phyloP scores from a whole-genome alignment of 2,888 invertebrate species.

The Elmis aenea region DNA sequence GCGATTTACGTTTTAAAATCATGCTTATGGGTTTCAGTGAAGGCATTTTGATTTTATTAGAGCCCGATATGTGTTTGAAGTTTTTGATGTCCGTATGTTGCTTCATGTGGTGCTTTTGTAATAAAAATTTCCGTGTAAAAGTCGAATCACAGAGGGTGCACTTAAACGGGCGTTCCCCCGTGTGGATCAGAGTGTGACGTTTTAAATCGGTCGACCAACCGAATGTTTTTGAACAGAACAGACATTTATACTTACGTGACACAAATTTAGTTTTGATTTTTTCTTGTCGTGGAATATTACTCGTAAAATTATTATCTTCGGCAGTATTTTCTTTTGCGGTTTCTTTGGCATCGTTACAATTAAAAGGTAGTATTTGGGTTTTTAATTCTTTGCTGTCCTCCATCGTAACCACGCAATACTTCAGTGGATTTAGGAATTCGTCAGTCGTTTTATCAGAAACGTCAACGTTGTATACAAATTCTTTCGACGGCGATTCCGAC shows the following conservation, averaged over 20 bases:
- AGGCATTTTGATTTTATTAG: constrained; percentile 27
- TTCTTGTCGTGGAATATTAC: no score
- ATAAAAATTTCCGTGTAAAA: constrained; percentile 44
- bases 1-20: constrained; percentile 22
- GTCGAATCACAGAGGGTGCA: constrained; percentile 40
- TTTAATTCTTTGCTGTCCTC: constrained; percentile 19
- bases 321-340: neutral
- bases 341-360: neutral
- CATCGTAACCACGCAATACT: constrained; percentile 37
- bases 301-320: constrained; percentile 9
- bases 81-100: constrained; percentile 29
- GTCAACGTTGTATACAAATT: constrained; percentile 6
- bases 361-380: no score
- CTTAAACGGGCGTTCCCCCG: constrained; percentile 44
- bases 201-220: constrained; percentile 47
- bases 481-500: neutral
- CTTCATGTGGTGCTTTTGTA: constrained; percentile 42
- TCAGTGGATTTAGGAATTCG: constrained; percentile 33
- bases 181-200: constrained; percentile 44
- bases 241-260: constrained; percentile 38
- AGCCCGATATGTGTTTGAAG: constrained; percentile 5
- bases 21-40: constrained; percentile 29
- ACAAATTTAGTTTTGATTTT: constrained; percentile 15
- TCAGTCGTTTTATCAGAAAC: constrained; percentile 20
- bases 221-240: constrained; percentile 40